These are phyloP conservation scores for Paramormyrops hopkinsi DNA, from an alignment of 2,797 vertebrate species.

Conservation along the genomic window DNA sequence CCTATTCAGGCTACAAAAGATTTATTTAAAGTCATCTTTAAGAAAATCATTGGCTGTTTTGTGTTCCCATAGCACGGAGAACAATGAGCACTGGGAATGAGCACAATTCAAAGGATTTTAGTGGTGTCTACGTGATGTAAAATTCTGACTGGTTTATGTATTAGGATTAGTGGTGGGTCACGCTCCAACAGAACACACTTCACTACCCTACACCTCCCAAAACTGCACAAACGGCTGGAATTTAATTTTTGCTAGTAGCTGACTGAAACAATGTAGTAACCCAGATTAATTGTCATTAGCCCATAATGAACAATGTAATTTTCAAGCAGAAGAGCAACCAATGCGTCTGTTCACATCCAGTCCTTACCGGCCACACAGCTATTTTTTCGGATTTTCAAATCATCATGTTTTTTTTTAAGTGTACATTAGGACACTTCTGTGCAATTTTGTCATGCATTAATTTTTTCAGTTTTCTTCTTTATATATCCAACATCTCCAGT, in stretches of 20 bases:
- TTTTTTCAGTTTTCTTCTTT: background rate
- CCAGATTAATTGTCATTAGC: background rate
- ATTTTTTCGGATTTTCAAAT: background rate
- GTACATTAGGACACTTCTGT: background rate
- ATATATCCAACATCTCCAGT: background rate
- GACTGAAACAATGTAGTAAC: background rate
- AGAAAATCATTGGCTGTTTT: background rate
- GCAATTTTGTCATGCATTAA: background rate
- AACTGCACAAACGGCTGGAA: background rate
- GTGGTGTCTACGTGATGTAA: background rate
- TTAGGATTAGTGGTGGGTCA: background rate
- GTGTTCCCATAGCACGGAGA: background rate
- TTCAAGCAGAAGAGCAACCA: background rate
- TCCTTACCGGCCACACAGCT: background rate
- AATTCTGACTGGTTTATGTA: background rate
- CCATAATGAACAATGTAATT: background rate
- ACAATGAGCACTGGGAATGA: background rate
- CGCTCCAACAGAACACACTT: background rate
- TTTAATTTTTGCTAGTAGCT: background rate
- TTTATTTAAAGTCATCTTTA: background rate
- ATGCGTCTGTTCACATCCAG: background rate
- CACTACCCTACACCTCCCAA: background rate
- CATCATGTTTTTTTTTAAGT: background rate
- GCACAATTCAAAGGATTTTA: background rate
- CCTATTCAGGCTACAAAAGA: background rate